phyloP scores from a whole-genome alignment of 2,888 invertebrate genomes.

The Drosophila meridionalis region DNA sequence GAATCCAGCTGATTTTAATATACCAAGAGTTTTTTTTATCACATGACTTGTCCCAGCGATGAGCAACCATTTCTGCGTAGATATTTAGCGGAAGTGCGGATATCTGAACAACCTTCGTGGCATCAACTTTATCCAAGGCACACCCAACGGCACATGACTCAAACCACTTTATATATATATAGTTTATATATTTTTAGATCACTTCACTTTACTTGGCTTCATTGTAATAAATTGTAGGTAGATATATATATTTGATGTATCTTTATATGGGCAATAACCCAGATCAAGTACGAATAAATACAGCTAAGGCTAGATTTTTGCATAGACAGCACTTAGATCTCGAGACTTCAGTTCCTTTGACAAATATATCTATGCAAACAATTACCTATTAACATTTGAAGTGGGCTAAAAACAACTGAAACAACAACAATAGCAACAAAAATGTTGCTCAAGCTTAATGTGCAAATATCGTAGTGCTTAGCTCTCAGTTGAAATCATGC shows the following conservation, averaged over 20 bases:
- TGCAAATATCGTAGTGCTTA: constrained; percentile 61
- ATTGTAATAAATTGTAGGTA: constrained; percentile 14
- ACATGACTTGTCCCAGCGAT: constrained; percentile 1
- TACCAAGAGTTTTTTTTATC: background rate
- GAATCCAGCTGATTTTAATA: background rate
- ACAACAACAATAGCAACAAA: constrained; percentile 38
- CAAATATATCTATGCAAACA: constrained; percentile 69
- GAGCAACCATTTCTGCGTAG: constrained; percentile 61
- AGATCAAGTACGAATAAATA: constrained; percentile 59
- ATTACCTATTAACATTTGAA: constrained; percentile 73
- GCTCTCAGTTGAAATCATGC: constrained; percentile 40
- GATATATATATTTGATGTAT: background rate
- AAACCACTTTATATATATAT: background rate
- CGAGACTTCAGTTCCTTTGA: constrained; percentile 50
- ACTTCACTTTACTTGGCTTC: constrained; percentile 18
- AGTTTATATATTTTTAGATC: constrained; percentile 66
- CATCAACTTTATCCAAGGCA: constrained; percentile 42
- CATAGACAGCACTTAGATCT: constrained; percentile 36
- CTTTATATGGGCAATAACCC: constrained; percentile 67
- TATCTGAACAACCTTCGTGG: constrained; percentile 23
- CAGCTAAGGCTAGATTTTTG: constrained; percentile 42
- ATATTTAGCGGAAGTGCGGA: constrained; percentile 18
- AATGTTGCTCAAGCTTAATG: constrained; percentile 61
- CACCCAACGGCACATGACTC: constrained; percentile 56
- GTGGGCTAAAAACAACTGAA: constrained; percentile 49